Conservation (phyloP, 1,140 invertebrate species). For the Anoplophora glabripennis region DNA sequence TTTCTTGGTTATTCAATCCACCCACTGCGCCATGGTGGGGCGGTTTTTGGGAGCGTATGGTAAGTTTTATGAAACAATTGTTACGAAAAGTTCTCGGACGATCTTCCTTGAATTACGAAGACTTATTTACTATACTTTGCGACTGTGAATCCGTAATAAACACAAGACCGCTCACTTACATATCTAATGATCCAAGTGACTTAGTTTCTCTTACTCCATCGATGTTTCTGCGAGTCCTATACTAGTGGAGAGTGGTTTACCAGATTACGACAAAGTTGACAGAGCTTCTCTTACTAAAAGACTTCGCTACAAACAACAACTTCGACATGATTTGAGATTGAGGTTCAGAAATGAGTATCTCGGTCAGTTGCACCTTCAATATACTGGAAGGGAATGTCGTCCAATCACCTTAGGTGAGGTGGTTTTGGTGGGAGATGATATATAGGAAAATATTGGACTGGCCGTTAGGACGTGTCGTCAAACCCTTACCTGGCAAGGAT, state of each 20-base stretch:
- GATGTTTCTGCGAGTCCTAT: slow-evolving; percentile 26
- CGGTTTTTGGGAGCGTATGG: slow-evolving; percentile 48
- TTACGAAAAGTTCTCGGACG: slow-evolving; percentile 38
- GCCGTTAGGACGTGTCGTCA: too few species aligned
- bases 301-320: slow-evolving; percentile 14
- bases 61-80: slow-evolving; percentile 43
- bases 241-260: slow-evolving; percentile 10
- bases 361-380: slow-evolving; percentile 16
- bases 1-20: slow-evolving; percentile 28
- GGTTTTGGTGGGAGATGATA: too few species aligned
- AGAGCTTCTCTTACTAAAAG: slow-evolving; percentile 2
- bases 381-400: too few species aligned
- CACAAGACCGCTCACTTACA: slow-evolving; percentile 42
- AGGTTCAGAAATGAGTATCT: slow-evolving; percentile 25
- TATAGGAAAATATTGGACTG: too few species aligned
- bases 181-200: slow-evolving; percentile 34
- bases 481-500: too few species aligned
- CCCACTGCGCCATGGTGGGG: slow-evolving; percentile 49
- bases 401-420: too few species aligned
- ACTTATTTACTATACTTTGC: slow-evolving; percentile 42
- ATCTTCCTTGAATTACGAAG: slow-evolving; percentile 36
- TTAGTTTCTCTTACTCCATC: slow-evolving; percentile 16
- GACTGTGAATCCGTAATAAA: slow-evolving; percentile 44
- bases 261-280: slow-evolving; percentile 24
- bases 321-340: slow-evolving; percentile 5